Percentiles rank a stretch among this genome's conserved stretches.
Evolutionary conservation across 2,113 vertebrate genomes (phyloP).

Genomic region (Meles meles): DNA sequence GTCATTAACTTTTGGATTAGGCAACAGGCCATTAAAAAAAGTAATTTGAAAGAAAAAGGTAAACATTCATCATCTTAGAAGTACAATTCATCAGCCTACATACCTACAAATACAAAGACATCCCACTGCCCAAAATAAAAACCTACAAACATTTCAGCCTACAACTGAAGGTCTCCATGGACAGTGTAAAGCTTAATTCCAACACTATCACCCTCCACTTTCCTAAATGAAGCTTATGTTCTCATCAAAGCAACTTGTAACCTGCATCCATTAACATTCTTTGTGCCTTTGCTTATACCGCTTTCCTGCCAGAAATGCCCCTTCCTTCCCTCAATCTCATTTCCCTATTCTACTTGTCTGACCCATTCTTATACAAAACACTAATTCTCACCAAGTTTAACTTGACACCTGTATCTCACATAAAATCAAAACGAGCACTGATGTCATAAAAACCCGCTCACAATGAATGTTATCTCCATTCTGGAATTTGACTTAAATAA

Average conservation of each 20-base stretch:
- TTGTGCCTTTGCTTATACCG: background rate
- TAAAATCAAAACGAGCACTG: conserved; percentile 7
- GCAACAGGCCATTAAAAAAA: background rate
- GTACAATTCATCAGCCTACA: background rate
- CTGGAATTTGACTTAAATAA: background rate
- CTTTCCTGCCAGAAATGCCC: background rate
- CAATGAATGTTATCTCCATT: background rate
- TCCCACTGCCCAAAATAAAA: background rate
- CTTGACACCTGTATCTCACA: background rate
- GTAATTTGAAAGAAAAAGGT: background rate
- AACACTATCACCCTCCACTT: background rate
- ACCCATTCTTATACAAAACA: background rate
- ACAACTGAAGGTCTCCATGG: background rate
- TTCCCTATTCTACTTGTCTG: background rate
- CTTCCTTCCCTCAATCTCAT: background rate
- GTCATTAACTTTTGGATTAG: background rate
- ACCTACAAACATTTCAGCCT: background rate
- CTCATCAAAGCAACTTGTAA: background rate
- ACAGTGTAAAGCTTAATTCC: background rate
- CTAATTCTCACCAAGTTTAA: background rate
- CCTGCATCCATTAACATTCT: background rate
- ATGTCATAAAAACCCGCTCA: background rate
- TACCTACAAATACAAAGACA: background rate
- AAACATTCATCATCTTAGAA: background rate
- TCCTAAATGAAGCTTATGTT: background rate